Base-by-base conservation (phyloP, 2,888 invertebrate species). In the Abscondita cerata region DNA sequence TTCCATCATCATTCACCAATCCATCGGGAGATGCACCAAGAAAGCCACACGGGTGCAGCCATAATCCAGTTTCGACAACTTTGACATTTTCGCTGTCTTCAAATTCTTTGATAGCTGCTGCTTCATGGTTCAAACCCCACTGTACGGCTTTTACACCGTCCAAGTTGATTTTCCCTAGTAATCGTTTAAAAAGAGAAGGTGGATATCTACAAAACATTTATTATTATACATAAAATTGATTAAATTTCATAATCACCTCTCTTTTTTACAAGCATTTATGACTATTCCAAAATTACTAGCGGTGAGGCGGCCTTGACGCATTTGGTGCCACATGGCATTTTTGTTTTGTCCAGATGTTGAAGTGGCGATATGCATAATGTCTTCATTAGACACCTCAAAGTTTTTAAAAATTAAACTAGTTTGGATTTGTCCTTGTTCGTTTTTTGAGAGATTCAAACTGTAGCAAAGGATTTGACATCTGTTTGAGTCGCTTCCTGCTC, bases 71-170 rank as follows among this genome's bases (percentile, higher is more conserved):
- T 36, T 11, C 3, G 12, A 13, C 12, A n/a, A 36, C 36, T 5
- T 36, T 36, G 3, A 36, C 36, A 2, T 36, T 36, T 13, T 36
- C 36, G 4, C 3, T 36, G 11, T 15, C 16, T 44, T 44, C 18
- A 16, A 11, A 16, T 44, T 44, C 44, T 3, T 13, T 8, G 16
- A 44, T 3, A 44, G 16, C 16, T n/a, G 44, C 16, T 16, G 4
- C 18, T 44, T 16, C 36, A 36, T 36, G 36, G 12, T 36, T 36
- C n/a, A 36, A 36, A n/a, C 36, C 36, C 36, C 36, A 36, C 36
- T 36, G 36, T 36, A 36, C 12, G n/a, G 36, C 11, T n/a, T n/a
- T n/a, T n/a, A n/a, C n/a, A n/a, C n/a, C n/a, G n/a, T n/a, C n/a
- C n/a, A n/a, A n/a, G n/a, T n/a, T n/a, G n/a, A n/a, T n/a, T n/a